A percentile compares a stretch with the other conserved stretches of the same genome.
These are phyloP conservation scores for Aleiodes alternator DNA, from an alignment of 2,888 invertebrate species.

Conservation along the genomic window DNA sequence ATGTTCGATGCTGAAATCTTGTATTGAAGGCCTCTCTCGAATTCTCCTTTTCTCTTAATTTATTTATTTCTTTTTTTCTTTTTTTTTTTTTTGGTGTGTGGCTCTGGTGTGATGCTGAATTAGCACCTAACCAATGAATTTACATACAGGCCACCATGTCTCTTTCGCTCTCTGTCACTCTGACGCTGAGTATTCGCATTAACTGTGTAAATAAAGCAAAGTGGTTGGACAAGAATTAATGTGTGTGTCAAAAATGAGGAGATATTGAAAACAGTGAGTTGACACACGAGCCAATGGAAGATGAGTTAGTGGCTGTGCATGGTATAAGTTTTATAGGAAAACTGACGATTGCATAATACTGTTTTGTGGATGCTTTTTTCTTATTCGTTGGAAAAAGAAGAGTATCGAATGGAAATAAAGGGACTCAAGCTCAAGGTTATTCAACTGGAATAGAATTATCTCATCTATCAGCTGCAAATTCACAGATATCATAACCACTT, in stretches of 20 bases:
- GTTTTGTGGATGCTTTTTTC: constrained; percentile 5
- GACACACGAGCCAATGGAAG: constrained; percentile 46
- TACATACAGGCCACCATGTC: constrained; percentile 47
- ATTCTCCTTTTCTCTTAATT: background rate
- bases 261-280: constrained; percentile 50
- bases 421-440: constrained; percentile 45
- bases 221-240: constrained; percentile 64
- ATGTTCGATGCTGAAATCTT: constrained; percentile 28
- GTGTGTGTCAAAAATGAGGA: constrained; percentile 48
- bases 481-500: too few relatives aligned
- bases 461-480: constrained; percentile 18
- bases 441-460: constrained; percentile 43
- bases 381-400: constrained; percentile 41
- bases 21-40: constrained; percentile 14
- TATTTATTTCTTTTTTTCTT: constrained; percentile 1
- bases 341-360: constrained; percentile 21
- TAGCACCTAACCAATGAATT: constrained; percentile 53
- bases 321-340: too few relatives aligned
- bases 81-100: background rate
- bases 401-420: constrained; percentile 45
- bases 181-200: constrained; percentile 65
- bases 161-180: constrained; percentile 35
- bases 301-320: constrained; percentile 29
- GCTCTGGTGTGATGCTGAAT: constrained; percentile 39
- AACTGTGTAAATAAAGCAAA: constrained; percentile 70